A percentile compares a stretch with the other conserved stretches of the same genome.
Conservation (phyloP, 2,888 invertebrate species). For the Carterocephalus palaemon region DNA sequence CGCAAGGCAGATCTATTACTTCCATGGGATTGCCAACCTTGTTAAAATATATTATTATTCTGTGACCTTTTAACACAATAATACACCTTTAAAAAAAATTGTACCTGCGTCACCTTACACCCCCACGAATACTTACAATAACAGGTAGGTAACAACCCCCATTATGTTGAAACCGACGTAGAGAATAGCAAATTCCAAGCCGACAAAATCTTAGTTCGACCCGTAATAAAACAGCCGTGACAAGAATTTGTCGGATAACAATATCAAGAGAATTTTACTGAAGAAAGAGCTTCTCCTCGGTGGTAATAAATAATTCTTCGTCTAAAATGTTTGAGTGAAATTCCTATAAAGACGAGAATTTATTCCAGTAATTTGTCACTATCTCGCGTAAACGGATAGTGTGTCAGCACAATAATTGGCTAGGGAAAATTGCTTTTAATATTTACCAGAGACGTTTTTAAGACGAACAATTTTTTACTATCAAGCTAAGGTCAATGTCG, state of each 20-base stretch:
- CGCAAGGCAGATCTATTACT: no score
- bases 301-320: slow-evolving; percentile 23
- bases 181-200: slow-evolving; percentile 20
- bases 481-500: slow-evolving; percentile 4
- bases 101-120: slow-evolving; percentile 12
- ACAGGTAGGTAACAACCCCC: slow-evolving; percentile 21
- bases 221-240: slow-evolving; percentile 28
- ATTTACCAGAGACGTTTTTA: neutral
- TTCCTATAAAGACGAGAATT: slow-evolving; percentile 10
- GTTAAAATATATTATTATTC: no score
- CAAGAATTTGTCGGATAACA: slow-evolving; percentile 28
- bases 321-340: slow-evolving; percentile 7
- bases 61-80: no score
- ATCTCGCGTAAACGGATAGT: slow-evolving; percentile 15
- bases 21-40: no score
- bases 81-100: slow-evolving; percentile 9
- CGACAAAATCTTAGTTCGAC: slow-evolving; percentile 26
- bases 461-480: slow-evolving; percentile 11
- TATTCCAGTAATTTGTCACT: slow-evolving; percentile 9
- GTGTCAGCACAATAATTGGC: neutral
- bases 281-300: slow-evolving; percentile 16
- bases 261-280: slow-evolving; percentile 26
- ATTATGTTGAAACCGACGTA: slow-evolving; percentile 9
- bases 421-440: slow-evolving; percentile 1
- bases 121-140: slow-evolving; percentile 19